A percentile compares a stretch with the other conserved stretches of the same genome.
Conservation (phyloP, 2,113 vertebrate species). For the Scatophagus argus region DNA sequence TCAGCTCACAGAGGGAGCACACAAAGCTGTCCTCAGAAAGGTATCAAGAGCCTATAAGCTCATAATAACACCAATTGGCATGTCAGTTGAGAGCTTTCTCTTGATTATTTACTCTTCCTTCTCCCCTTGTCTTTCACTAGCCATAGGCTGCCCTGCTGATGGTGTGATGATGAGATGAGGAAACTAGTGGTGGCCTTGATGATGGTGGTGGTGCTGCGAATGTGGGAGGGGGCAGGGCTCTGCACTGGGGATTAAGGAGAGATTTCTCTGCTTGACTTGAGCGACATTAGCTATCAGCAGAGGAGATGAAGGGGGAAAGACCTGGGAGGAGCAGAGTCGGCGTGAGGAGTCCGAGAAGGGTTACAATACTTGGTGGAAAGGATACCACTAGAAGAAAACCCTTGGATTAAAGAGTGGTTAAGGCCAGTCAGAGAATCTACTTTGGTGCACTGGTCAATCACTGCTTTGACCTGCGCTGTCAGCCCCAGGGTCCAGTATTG, state of each 20-base stretch:
- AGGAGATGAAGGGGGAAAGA: conserved; percentile 31
- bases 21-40: conserved; percentile 76
- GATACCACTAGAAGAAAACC: conserved; percentile 14
- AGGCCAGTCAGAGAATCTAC: conserved; percentile 30
- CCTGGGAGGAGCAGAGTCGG: background rate
- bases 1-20: conserved; percentile 44
- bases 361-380: conserved; percentile 22
- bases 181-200: conserved; percentile 20
- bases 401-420: conserved; percentile 45
- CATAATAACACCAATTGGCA: conserved; percentile 79
- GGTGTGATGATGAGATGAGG: conserved; percentile 23
- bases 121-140: conserved; percentile 62
- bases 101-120: conserved; percentile 51
- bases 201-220: conserved; percentile 37
- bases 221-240: conserved; percentile 22
- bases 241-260: conserved; percentile 66
- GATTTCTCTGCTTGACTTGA: conserved; percentile 68
- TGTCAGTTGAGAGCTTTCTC: conserved; percentile 71
- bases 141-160: conserved; percentile 18
- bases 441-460: conserved; percentile 38
- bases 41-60: conserved; percentile 78
- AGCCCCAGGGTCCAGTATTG: conserved; percentile 11
- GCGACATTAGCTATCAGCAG: conserved; percentile 37
- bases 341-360: conserved; percentile 11
- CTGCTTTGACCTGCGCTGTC: background rate